Evolutionary conservation across 2,888 invertebrate genomes (phyloP).

Genomic region (Gisinianus flammeolus): DNA sequence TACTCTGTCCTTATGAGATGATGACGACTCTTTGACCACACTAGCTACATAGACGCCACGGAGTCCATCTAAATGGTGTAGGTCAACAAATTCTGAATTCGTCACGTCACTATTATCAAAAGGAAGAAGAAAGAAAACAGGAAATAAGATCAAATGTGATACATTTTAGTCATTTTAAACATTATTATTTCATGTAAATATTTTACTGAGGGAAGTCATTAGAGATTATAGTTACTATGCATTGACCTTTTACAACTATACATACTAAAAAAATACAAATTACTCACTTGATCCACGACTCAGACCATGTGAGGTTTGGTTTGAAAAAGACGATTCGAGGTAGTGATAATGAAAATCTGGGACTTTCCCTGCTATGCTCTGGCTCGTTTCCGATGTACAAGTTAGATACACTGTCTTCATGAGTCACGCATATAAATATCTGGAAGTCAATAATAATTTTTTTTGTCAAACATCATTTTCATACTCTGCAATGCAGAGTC

Average conservation of each 20-base stretch:
- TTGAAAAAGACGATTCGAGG: conserved; percentile 83
- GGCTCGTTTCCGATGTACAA: conserved; percentile 76
- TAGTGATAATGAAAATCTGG: conserved; percentile 78
- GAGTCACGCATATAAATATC: conserved; percentile 79
- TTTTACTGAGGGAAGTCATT: too few species aligned
- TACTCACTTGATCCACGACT: conserved; percentile 81
- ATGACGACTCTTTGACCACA: conserved; percentile 67
- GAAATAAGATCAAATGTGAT: too few species aligned
- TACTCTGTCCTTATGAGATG: conserved; percentile 49
- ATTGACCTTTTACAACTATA: too few species aligned
- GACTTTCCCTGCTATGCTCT: conserved; percentile 64
- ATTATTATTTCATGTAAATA: too few species aligned
- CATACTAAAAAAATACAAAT: too few species aligned
- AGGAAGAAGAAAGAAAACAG: too few species aligned
- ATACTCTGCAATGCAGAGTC: too few species aligned
- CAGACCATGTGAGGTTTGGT: conserved; percentile 79
- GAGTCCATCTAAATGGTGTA: conserved; percentile 85
- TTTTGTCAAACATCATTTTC: too few species aligned
- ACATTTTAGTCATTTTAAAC: too few species aligned
- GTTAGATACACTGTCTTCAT: conserved; percentile 74
- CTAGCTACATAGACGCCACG: conserved; percentile 90
- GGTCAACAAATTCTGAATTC: conserved; percentile 82
- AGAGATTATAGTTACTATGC: too few species aligned
- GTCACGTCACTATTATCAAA: conserved; percentile 71
- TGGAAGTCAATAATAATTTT: conserved; percentile 59